Conservation (phyloP, 2,113 vertebrate species). For the Arvicanthis niloticus region DNA sequence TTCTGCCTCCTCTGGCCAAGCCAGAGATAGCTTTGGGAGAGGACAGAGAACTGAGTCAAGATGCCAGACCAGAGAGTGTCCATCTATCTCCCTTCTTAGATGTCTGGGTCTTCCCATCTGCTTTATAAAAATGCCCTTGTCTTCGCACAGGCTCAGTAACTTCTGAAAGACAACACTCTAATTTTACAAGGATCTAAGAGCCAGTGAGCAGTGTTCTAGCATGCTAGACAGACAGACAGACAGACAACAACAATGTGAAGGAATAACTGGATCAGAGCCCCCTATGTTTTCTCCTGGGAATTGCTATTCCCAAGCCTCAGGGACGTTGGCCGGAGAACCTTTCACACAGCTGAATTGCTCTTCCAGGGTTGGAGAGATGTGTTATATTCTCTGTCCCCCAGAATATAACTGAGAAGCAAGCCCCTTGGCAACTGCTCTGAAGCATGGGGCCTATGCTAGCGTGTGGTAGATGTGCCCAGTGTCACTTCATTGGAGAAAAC, state of each 20-base stretch:
- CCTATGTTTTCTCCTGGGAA: constrained; percentile 76
- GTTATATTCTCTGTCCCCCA: not conserved
- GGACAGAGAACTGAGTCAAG: constrained; percentile 6
- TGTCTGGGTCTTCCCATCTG: constrained; percentile 79
- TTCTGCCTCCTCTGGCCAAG: not conserved
- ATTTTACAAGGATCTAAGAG: constrained; percentile 85
- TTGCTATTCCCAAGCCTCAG: constrained; percentile 78
- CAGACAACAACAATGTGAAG: constrained; percentile 81
- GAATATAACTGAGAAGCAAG: constrained; percentile 49
- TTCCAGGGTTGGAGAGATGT: constrained; percentile 55
- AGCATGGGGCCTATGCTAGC: not conserved
- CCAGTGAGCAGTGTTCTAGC: constrained; percentile 85
- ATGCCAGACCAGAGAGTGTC: constrained; percentile 64
- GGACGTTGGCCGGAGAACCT: constrained; percentile 73
- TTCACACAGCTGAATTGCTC: constrained; percentile 74
- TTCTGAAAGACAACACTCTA: constrained; percentile 85
- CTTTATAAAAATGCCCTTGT: constrained; percentile 86
- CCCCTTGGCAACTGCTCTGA: not conserved
- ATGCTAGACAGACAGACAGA: constrained; percentile 82
- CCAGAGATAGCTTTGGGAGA: not conserved
- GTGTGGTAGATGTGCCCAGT: not conserved
- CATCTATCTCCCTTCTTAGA: constrained; percentile 80
- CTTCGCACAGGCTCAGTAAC: constrained; percentile 82
- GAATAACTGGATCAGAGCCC: constrained; percentile 79
- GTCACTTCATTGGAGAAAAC: not conserved